A percentile compares a stretch with the other conserved stretches of the same genome.
Conservation (phyloP, 2,888 invertebrate species). For the Rugalucina vietnamica region DNA sequence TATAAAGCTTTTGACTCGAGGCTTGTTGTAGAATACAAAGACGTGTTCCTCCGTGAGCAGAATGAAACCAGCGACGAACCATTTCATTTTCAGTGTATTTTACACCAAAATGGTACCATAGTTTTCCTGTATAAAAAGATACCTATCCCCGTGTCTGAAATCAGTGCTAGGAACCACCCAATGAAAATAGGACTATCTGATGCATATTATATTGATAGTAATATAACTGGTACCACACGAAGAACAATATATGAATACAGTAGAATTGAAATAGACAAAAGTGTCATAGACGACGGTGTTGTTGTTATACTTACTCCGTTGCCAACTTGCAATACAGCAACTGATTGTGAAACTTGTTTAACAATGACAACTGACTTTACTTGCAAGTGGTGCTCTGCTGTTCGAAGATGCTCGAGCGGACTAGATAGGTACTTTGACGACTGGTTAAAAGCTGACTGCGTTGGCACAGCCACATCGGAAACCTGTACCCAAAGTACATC, state of each 20-base stretch:
- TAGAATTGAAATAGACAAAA: background rate
- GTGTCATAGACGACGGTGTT: background rate
- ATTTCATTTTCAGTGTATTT: background rate
- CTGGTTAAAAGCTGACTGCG: background rate
- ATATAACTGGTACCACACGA: background rate
- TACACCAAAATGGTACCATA: background rate
- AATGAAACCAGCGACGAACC: background rate
- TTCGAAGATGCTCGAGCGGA: background rate
- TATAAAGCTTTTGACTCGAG: background rate
- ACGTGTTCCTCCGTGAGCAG: background rate
- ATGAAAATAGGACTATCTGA: background rate
- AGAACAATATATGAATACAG: background rate
- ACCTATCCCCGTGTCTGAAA: background rate
- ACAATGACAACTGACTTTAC: background rate
- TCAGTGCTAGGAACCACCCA: background rate
- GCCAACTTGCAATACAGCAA: background rate
- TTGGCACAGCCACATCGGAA: too few species aligned
- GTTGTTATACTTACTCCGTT: background rate
- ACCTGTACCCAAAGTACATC: too few species aligned
- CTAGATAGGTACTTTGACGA: background rate
- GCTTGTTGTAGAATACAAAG: background rate
- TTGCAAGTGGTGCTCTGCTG: background rate
- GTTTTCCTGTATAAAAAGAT: background rate
- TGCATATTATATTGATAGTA: background rate
- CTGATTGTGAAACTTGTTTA: background rate